Evolutionary conservation across 1,140 invertebrate genomes (phyloP), one percentile per base, ranked within the genome.

Genomic region (Acromyrmex heyeri): DNA sequence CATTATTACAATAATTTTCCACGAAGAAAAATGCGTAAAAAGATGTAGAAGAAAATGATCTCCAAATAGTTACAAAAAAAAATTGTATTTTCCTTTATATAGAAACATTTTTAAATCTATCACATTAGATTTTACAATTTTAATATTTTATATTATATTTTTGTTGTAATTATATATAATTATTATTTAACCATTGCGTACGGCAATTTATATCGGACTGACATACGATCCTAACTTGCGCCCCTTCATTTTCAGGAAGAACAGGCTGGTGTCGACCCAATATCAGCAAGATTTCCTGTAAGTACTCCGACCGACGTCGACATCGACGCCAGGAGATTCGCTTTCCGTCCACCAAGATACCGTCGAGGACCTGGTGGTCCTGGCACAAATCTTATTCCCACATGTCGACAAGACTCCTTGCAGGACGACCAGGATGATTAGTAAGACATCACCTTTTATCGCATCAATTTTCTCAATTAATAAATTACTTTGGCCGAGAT

Each of bases 231-330:
- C 0, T 44, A 18, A 75, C 10, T 53, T 16, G 21, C 10, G 6
- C 18, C 1, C 8, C 5, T 73, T 64, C 18, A 57, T 81, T 21
- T 77, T 34, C 77, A 97, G 97, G 97, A 97, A 86, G 97, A 97
- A 83, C 96, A 97, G 92, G 96, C 96, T 57, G 97, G 97, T 18
- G 97, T 97, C 12, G 96, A 97, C 93, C 97, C 97, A 69, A 94
- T 95, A 85, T 95, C 94, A 61, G 93, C 94, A 73, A 93, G 94
- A 85, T 95, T 94, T 88, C 94, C 94, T 57, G 92, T 95, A 50
- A 94, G 91, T 87, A 95, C 94, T 82, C 94, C 95, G 87, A 95
- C 94, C 18, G 94, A 95, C 83, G 89, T 95, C 83, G 96, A 96
- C 6, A 93, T 95, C 76, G 96, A 96, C 89, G 93, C 95, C 38